phyloP scores from a whole-genome alignment of 1,140 invertebrate genomes.

The Heliconius hermathena region DNA sequence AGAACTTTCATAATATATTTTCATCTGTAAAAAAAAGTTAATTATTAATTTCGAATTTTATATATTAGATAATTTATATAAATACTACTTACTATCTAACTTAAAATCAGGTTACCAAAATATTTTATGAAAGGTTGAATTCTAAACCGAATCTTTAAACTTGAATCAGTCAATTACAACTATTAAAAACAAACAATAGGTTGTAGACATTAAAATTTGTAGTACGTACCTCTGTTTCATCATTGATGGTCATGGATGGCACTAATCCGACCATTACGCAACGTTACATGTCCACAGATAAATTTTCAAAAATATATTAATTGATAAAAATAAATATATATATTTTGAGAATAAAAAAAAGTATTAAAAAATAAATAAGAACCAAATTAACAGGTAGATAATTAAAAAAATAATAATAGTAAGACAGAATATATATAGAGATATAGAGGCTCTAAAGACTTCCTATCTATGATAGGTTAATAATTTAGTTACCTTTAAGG shows the following conservation, averaged over 20 bases:
- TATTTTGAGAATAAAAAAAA: too few species aligned
- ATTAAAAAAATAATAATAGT: too few species aligned
- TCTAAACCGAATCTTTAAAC: slow-evolving; percentile 9
- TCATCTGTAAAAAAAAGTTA: too few species aligned
- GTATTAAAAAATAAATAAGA: too few species aligned
- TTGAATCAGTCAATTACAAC: slow-evolving; percentile 1
- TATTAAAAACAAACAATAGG: slow-evolving; percentile 37
- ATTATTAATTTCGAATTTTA: too few species aligned
- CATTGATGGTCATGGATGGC: slow-evolving; percentile 27
- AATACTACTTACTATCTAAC: not conserved
- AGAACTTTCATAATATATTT: too few species aligned
- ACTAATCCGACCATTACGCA: not conserved
- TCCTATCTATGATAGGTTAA: too few species aligned
- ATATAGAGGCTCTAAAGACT: not conserved
- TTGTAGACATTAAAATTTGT: slow-evolving; percentile 32
- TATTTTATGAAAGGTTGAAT: slow-evolving; percentile 21
- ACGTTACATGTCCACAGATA: not conserved
- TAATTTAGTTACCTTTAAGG: too few species aligned
- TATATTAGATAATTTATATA: too few species aligned
- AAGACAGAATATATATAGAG: not conserved
- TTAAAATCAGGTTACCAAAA: not conserved
- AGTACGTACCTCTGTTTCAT: not conserved
- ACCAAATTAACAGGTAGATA: too few species aligned
- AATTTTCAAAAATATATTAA: not conserved
- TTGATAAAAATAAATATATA: too few species aligned